These are phyloP conservation scores for Mormyrops attenuatus DNA, from an alignment of 2,797 vertebrate species.

Conservation along the genomic window DNA sequence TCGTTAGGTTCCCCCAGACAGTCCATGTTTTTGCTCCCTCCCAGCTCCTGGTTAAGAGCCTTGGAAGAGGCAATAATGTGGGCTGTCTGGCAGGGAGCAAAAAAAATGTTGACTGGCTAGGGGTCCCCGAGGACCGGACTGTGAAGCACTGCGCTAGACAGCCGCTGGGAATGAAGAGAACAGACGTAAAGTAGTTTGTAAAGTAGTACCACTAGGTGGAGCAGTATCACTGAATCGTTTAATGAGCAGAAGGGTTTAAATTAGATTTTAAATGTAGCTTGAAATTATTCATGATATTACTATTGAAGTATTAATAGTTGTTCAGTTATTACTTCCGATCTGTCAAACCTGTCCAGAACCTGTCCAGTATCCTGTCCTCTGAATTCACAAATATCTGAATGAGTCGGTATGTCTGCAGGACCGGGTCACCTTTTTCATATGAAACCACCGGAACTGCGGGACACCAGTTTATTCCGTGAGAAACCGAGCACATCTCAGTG, in stretches of 20 bases:
- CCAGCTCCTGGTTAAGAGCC: neutral
- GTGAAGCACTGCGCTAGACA: neutral
- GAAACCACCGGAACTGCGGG: neutral
- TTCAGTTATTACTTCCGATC: neutral
- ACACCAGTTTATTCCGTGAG: neutral
- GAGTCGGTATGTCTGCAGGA: neutral
- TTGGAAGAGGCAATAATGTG: neutral
- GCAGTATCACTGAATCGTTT: slow-evolving; percentile 11
- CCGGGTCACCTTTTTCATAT: neutral
- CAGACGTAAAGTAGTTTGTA: slow-evolving; percentile 18
- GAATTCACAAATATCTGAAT: neutral
- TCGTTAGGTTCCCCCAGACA: neutral
- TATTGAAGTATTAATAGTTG: neutral
- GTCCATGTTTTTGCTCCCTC: neutral
- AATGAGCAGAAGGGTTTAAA: neutral
- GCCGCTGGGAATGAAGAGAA: neutral
- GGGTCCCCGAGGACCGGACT: neutral
- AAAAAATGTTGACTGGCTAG: neutral
- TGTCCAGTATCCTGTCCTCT: neutral
- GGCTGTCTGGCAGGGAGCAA: neutral
- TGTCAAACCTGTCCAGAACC: neutral
- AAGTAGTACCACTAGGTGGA: slow-evolving; percentile 45
- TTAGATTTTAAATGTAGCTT: neutral
- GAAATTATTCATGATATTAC: neutral
- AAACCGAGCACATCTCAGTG: neutral